Base-by-base conservation (phyloP, 92 coral and sea anemone genomes). In the Siderastrea radians region DNA sequence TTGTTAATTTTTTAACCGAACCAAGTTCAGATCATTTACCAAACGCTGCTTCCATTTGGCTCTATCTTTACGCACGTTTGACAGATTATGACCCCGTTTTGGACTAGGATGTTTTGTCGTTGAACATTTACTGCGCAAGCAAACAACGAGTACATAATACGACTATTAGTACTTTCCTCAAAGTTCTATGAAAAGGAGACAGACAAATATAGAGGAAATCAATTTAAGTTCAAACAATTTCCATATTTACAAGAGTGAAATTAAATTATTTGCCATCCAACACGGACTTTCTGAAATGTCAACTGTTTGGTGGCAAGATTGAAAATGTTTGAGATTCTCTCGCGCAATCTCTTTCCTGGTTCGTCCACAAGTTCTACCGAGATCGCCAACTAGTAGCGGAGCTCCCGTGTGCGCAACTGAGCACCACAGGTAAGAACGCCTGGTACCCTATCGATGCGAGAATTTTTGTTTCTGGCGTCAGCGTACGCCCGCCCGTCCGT, bases 141-240 rank as follows among this genome's bases (percentile, higher is more conserved):
- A 55, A 73, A 50, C 44, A 61, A 55, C 49, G 77, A 85, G 91
- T 93, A 89, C 94, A 67, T 52, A 67, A 92, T 70, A 83, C 84
- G 87, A 91, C 84, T 87, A 91, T 93, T 93, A 91, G 94, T 91
- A 88, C 64, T 79, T 85, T 85, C 89, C 89, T 85, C 93, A 82
- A 47, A 90, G 90, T 79, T 79, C 70, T 90, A 80, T 72, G 55
- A 76, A 60, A 82, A 60, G 77, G 84, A 75, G 68, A 68, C 48
- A 49, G 48, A 51, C 71, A 83, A 72, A 83, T 72, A 58, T 83
- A 58, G 83, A 83, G 83, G 82, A 90, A 79, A 60, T 52, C 62
- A 65, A 79, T 86, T 90, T 79, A 85, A 90, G 67, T 78, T 85
- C 68, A 73, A 85, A 14, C 57, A 76, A 85, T 85, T 85, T 83